Evolutionary conservation across 2,888 invertebrate genomes (phyloP).

Genomic region (Troides aeacus): DNA sequence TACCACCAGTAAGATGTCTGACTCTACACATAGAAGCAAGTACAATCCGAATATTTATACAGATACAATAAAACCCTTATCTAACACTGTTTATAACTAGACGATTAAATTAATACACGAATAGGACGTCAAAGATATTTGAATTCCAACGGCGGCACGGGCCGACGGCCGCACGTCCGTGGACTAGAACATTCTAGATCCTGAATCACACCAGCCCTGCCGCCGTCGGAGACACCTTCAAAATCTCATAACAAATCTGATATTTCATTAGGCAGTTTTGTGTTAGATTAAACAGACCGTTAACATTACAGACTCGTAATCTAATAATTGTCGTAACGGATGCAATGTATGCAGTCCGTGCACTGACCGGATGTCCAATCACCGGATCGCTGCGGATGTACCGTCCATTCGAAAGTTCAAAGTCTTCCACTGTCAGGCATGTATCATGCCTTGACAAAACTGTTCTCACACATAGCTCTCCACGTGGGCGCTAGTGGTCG

Average conservation of each 20-base stretch:
- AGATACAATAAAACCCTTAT: constrained; percentile 49
- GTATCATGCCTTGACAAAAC: background rate
- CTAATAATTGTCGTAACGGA: constrained; percentile 65
- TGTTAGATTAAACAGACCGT: constrained; percentile 65
- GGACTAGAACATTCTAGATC: constrained; percentile 7
- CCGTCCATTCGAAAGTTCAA: no score
- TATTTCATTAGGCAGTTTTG: constrained; percentile 71
- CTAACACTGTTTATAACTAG: constrained; percentile 59
- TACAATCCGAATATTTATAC: constrained; percentile 28
- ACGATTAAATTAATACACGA: constrained; percentile 50
- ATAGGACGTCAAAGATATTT: constrained; percentile 28
- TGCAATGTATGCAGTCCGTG: constrained; percentile 37
- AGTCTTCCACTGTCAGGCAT: constrained; percentile 17
- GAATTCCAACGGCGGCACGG: constrained; percentile 29
- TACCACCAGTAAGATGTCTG: no score
- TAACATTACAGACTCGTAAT: constrained; percentile 56
- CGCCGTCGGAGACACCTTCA: constrained; percentile 36
- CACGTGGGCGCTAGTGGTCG: constrained; percentile 60
- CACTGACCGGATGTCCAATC: constrained; percentile 27
- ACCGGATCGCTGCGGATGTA: no score
- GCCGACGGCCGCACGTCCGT: constrained; percentile 1
- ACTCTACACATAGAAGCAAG: no score
- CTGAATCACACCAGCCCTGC: constrained; percentile 27
- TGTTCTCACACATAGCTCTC: constrained; percentile 64
- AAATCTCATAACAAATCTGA: constrained; percentile 56